Evolutionary conservation across 2,888 invertebrate species (phyloP).

Genomic region (Mimachlamys varia): DNA sequence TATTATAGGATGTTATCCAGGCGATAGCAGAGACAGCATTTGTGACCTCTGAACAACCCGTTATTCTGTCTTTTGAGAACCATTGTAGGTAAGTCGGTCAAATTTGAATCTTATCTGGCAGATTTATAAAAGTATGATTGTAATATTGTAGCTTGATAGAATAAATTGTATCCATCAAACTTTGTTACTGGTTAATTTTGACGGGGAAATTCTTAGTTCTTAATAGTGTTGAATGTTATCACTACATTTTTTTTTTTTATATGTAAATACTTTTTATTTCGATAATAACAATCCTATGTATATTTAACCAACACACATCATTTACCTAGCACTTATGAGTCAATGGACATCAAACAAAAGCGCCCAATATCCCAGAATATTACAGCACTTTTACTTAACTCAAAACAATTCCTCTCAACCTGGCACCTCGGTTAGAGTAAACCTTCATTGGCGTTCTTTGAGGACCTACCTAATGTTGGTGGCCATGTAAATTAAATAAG

Average conservation of each 20-base stretch:
- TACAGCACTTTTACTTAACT: neutral
- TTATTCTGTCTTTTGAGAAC: constrained; percentile 99
- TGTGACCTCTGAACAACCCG: constrained; percentile 98
- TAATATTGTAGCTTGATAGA: no score
- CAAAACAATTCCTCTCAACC: neutral
- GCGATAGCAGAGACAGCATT: constrained; percentile 99
- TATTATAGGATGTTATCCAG: constrained; percentile 93
- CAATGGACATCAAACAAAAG: neutral
- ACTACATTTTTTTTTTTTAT: no score
- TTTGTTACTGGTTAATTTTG: no score
- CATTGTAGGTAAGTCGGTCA: constrained; percentile 90
- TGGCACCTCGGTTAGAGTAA: no score
- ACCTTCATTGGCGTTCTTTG: neutral
- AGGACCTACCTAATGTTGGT: neutral
- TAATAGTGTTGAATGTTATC: no score
- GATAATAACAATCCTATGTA: constrained; percentile 27
- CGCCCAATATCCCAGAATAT: neutral
- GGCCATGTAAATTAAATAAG: no score
- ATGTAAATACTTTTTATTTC: constrained; percentile 30
- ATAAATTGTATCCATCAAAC: no score
- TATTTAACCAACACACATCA: constrained; percentile 7
- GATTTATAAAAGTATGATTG: no score
- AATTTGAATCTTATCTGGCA: no score
- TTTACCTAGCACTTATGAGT: constrained; percentile 3
- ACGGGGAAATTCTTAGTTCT: no score